These are phyloP conservation scores for Aplochiton taeniatus DNA, from an alignment of 2,797 vertebrate genomes.

Conservation along the genomic window DNA sequence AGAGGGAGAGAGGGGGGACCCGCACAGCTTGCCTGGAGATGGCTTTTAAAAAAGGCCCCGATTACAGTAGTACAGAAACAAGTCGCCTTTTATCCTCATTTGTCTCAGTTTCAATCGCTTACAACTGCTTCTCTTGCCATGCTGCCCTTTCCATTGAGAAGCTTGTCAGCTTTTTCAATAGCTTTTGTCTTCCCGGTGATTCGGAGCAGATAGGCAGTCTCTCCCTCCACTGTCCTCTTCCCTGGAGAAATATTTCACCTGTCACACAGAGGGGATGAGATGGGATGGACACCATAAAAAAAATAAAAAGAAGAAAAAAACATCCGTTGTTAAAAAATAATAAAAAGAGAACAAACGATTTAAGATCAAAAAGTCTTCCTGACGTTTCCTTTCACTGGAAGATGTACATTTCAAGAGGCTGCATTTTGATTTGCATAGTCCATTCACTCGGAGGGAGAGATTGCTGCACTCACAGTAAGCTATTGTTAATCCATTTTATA, in stretches of 20 bases:
- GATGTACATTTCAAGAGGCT: slow-evolving; percentile 35
- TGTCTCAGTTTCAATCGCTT: slow-evolving; percentile 63
- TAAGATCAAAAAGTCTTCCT: slow-evolving; percentile 40
- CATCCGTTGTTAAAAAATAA: too few relatives aligned
- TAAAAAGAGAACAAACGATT: slow-evolving; percentile 29
- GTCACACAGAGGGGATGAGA: slow-evolving; percentile 40
- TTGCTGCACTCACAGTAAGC: slow-evolving; percentile 37
- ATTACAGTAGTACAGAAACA: slow-evolving; percentile 66
- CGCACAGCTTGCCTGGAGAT: slow-evolving; percentile 60
- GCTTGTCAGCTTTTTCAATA: slow-evolving; percentile 69
- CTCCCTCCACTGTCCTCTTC: slow-evolving; percentile 35
- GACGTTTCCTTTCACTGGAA: slow-evolving; percentile 33
- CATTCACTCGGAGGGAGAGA: slow-evolving; percentile 33
- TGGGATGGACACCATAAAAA: slow-evolving; percentile 20
- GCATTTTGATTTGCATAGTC: slow-evolving; percentile 47
- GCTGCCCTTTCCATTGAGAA: slow-evolving; percentile 57
- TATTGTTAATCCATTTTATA: slow-evolving; percentile 49
- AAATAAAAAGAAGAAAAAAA: too few relatives aligned
- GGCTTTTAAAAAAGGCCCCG: slow-evolving; percentile 69
- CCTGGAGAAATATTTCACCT: slow-evolving; percentile 60
- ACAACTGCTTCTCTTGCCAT: slow-evolving; percentile 55
- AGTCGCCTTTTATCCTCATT: slow-evolving; percentile 60
- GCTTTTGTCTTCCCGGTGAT: slow-evolving; percentile 62
- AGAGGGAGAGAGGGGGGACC: too few relatives aligned
- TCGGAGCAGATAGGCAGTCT: slow-evolving; percentile 51